A percentile compares a stretch with the other conserved stretches of the same genome.
Conservation (phyloP, 2,888 invertebrate genomes). For the Ochlodes sylvanus region DNA sequence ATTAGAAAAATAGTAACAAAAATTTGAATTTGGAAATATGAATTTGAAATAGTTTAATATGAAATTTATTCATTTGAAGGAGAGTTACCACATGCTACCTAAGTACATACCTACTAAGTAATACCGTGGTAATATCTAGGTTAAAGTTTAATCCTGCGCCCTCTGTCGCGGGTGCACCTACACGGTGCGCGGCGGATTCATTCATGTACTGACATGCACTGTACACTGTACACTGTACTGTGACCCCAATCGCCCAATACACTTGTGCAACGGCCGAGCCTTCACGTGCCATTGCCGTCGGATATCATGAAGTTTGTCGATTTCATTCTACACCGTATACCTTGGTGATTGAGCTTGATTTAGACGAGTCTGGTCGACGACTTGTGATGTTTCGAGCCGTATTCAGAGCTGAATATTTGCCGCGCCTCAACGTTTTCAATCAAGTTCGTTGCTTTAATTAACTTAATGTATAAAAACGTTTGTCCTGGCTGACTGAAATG, state of each 20-base stretch:
- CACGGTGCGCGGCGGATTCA: conserved; percentile 39
- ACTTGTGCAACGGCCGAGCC: conserved; percentile 56
- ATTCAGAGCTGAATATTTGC: conserved; percentile 17
- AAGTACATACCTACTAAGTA: no score
- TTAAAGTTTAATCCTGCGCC: no score
- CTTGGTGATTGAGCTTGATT: conserved; percentile 3
- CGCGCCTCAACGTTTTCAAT: conserved; percentile 29
- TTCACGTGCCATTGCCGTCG: conserved; percentile 39
- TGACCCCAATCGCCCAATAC: conserved; percentile 60
- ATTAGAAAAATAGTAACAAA: no score
- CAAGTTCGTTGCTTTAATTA: conserved; percentile 8
- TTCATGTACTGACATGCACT: conserved; percentile 50
- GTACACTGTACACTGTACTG: conserved; percentile 42
- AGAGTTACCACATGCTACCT: no score
- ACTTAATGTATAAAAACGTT: background rate
- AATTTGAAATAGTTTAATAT: no score
- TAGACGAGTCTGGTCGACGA: background rate
- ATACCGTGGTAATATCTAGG: no score
- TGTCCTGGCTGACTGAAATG: no score
- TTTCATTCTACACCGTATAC: conserved; percentile 16
- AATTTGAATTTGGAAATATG: no score
- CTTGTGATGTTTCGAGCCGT: background rate
- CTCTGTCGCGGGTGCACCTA: no score
- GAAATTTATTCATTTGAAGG: no score
- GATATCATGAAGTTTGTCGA: conserved; percentile 4